A percentile compares a stretch with the other conserved stretches of the same genome.
phyloP scores from a whole-genome alignment of 2,113 vertebrate genomes.

The Apodemus sylvaticus region DNA sequence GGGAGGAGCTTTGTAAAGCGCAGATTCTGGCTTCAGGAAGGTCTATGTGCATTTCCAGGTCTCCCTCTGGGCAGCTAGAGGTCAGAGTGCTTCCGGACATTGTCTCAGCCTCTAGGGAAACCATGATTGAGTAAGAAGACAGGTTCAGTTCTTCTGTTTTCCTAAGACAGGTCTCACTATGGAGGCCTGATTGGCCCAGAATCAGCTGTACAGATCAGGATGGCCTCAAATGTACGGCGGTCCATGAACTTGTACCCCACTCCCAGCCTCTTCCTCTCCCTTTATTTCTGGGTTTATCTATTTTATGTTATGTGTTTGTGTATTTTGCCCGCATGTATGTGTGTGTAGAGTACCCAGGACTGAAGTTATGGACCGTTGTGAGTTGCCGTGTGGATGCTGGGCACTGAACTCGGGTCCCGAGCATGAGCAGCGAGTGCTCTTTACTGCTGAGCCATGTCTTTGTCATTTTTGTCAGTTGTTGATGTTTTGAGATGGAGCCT shows the following conservation, averaged over 20 bases:
- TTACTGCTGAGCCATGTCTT: neutral
- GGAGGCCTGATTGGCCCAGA: neutral
- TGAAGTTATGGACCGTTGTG: neutral
- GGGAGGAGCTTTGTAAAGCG: neutral
- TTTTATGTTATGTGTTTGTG: neutral
- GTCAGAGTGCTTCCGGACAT: neutral
- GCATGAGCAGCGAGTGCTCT: neutral
- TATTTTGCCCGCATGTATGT: neutral
- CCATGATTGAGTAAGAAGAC: neutral
- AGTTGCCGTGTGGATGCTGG: neutral
- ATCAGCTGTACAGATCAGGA: neutral
- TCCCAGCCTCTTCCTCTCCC: neutral
- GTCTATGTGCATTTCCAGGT: neutral
- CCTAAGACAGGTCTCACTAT: neutral
- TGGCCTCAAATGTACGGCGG: neutral
- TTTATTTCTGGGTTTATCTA: neutral
- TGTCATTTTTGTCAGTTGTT: neutral
- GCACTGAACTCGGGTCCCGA: neutral
- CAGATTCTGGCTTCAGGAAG: neutral
- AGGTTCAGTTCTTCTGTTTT: neutral
- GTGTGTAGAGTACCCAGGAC: neutral
- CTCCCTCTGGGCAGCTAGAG: neutral
- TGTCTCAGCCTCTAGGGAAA: neutral
- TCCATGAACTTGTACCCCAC: neutral
- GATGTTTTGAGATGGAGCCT: neutral